These are phyloP conservation scores for Cnemophilus loriae DNA, from an alignment of 2,113 vertebrate genomes.

Conservation along the genomic window DNA sequence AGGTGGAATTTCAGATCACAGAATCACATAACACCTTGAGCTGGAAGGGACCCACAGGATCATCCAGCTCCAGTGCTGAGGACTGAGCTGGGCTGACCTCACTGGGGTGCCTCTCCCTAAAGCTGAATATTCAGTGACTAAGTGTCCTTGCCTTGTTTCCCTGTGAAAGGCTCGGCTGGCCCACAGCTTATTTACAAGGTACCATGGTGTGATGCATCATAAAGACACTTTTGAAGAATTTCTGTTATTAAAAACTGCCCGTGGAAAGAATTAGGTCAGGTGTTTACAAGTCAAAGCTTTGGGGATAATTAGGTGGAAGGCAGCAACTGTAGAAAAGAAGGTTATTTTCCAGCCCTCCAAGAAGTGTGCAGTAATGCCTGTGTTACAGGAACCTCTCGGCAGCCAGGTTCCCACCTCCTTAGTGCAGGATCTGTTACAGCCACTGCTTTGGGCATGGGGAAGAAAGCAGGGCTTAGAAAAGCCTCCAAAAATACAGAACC, in stretches of 20 bases:
- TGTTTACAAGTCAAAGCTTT: conserved; percentile 66
- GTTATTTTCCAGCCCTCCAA: conserved; percentile 58
- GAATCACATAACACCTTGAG: background rate
- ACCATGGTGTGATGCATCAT: conserved; percentile 54
- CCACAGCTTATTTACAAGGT: conserved; percentile 51
- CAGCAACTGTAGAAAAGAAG: conserved; percentile 1
- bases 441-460: background rate
- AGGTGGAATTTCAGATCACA: background rate
- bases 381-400: background rate
- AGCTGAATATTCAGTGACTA: conserved; percentile 1
- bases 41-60: background rate
- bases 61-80: background rate
- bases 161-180: background rate
- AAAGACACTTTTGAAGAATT: conserved; percentile 69
- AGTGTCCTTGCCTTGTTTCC: conserved; percentile 22
- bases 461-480: conserved; percentile 30
- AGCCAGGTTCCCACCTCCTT: conserved; percentile 26
- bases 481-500: background rate
- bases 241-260: conserved; percentile 64
- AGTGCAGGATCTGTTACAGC: background rate
- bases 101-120: background rate
- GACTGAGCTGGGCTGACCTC: background rate
- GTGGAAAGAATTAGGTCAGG: conserved; percentile 69
- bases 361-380: background rate
- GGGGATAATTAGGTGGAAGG: conserved; percentile 65